A percentile compares a stretch with the other conserved stretches of the same genome.
phyloP scores from a whole-genome alignment of 2,888 invertebrate species.

The Acleris emargana region DNA sequence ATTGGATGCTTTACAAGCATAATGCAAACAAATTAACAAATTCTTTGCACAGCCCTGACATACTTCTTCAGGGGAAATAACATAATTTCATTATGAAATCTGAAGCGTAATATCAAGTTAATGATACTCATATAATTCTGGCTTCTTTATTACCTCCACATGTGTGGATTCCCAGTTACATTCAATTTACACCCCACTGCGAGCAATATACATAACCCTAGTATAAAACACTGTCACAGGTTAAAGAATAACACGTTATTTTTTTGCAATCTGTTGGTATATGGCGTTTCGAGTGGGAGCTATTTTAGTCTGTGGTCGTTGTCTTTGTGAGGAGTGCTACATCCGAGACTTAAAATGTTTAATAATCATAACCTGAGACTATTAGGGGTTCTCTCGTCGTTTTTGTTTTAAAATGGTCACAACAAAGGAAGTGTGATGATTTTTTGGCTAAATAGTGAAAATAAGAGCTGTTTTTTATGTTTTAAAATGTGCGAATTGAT shows the following conservation, averaged over 20 bases:
- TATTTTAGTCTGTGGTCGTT: constrained; percentile 43
- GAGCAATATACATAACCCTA: constrained; percentile 38
- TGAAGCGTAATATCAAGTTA: constrained; percentile 41
- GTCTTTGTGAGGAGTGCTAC: constrained; percentile 47
- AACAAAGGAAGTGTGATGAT: background rate
- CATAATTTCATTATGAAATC: constrained; percentile 40
- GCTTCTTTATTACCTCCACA: constrained; percentile 48
- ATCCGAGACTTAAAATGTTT: constrained; percentile 52
- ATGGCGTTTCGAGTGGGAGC: background rate
- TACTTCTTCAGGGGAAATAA: constrained; percentile 23
- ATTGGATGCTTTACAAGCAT: background rate
- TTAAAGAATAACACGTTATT: constrained; percentile 12
- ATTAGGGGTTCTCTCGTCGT: constrained; percentile 39
- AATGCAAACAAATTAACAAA: background rate
- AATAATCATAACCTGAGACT: constrained; percentile 47
- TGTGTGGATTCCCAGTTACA: constrained; percentile 47
- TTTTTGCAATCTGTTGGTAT: constrained; percentile 7
- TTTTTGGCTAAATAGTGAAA: background rate
- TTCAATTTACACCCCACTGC: constrained; percentile 50
- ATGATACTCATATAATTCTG: constrained; percentile 44
- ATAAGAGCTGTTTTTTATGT: too few relatives aligned
- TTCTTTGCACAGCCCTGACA: background rate
- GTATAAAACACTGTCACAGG: constrained; percentile 42
- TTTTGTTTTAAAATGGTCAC: constrained; percentile 31
- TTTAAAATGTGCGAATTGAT: too few relatives aligned